phyloP scores from a whole-genome alignment of 2,888 invertebrate species.

The Brenthis daphne region DNA sequence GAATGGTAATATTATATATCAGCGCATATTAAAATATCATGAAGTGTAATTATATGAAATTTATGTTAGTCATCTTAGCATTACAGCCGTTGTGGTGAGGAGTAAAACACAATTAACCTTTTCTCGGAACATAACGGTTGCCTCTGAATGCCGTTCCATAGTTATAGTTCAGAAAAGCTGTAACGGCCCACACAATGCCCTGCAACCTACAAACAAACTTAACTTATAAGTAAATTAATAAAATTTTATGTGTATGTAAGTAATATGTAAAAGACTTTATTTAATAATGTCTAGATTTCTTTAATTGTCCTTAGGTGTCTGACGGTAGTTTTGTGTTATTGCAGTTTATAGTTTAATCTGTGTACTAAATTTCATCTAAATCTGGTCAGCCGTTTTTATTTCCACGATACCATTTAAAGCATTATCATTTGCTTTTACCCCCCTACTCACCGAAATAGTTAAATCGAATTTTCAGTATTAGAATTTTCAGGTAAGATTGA shows the following conservation, averaged over 20 bases:
- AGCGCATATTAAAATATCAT: constrained; percentile 34
- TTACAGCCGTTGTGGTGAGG: constrained; percentile 38
- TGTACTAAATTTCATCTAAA: too few species aligned
- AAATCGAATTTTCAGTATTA: too few species aligned
- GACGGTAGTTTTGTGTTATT: too few species aligned
- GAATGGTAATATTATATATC: constrained; percentile 6
- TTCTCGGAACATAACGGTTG: constrained; percentile 54
- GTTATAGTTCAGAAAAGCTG: constrained; percentile 45
- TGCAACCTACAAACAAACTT: constrained; percentile 43
- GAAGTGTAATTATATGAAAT: constrained; percentile 36
- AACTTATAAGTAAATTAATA: constrained; percentile 4
- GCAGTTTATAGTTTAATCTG: too few species aligned
- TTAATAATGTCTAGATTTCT: too few species aligned
- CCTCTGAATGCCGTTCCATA: constrained; percentile 39
- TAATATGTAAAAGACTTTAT: too few species aligned
- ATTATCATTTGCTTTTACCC: too few species aligned
- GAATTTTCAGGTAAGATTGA: too few species aligned
- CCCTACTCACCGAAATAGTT: too few species aligned
- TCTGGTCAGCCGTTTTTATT: too few species aligned
- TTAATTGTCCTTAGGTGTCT: too few species aligned
- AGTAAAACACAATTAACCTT: constrained; percentile 58
- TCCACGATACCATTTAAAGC: too few species aligned
- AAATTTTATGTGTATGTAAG: not conserved
- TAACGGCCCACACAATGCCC: constrained; percentile 44
- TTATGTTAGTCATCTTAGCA: constrained; percentile 32